Conservation (phyloP, 2,113 vertebrate genomes). For the Sphaerodactylus townsendi region DNA sequence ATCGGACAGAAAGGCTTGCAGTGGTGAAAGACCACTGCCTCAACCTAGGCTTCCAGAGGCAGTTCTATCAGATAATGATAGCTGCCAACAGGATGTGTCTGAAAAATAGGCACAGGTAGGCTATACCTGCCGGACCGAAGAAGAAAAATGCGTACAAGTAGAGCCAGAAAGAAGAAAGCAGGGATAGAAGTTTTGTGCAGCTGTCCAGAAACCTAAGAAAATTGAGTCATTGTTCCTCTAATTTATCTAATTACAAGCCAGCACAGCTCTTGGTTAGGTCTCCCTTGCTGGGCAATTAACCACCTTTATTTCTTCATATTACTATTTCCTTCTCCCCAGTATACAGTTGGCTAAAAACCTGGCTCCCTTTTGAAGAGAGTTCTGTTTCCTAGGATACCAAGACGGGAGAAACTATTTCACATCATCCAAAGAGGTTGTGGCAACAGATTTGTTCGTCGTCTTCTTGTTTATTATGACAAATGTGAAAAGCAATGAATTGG, state of each 20-base stretch:
- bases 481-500: not conserved
- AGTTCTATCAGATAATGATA: not conserved
- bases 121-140: not conserved
- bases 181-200: conserved; percentile 26
- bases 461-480: conserved; percentile 8
- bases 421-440: conserved; percentile 35
- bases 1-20: not conserved
- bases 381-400: conserved; percentile 73
- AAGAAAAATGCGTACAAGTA: not conserved
- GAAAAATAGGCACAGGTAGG: not conserved
- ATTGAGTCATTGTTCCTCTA: conserved; percentile 64
- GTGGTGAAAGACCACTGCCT: not conserved
- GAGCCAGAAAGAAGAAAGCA: conserved; percentile 24
- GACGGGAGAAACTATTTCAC: conserved; percentile 33
- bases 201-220: conserved; percentile 49
- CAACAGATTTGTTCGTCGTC: conserved; percentile 31
- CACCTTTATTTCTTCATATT: conserved; percentile 41
- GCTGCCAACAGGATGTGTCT: not conserved
- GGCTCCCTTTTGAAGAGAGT: conserved; percentile 44
- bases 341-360: conserved; percentile 44
- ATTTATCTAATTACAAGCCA: conserved; percentile 70
- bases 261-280: conserved; percentile 39
- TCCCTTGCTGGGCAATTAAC: conserved; percentile 53
- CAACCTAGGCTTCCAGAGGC: not conserved
- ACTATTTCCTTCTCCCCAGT: conserved; percentile 26